Evolutionary conservation across 1,140 invertebrate species (phyloP).

Genomic region (Oryzaephilus surinamensis): DNA sequence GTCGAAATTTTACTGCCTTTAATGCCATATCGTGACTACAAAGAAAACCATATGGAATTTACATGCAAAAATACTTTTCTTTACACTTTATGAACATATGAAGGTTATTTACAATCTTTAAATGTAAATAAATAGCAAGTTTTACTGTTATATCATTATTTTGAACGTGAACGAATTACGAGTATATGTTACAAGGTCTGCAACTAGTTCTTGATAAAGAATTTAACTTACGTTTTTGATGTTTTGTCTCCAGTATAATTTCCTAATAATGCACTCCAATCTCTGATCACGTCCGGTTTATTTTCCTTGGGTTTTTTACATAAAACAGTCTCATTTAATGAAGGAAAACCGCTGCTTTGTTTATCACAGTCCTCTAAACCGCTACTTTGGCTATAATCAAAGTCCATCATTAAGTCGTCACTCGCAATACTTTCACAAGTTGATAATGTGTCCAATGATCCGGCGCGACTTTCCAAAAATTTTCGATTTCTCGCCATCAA

Average conservation of each 20-base stretch:
- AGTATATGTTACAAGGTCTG: neutral
- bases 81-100: no score
- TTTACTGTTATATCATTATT: neutral
- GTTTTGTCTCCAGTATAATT: constrained; percentile 10
- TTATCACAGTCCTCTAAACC: constrained; percentile 57
- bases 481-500: constrained; percentile 27
- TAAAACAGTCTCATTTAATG: constrained; percentile 15
- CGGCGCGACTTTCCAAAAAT: constrained; percentile 17
- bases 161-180: neutral
- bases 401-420: constrained; percentile 76
- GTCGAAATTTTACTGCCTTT: no score
- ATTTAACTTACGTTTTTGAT: constrained; percentile 12
- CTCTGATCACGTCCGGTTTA: constrained; percentile 7
- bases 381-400: constrained; percentile 59
- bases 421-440: constrained; percentile 68
- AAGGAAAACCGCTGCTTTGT: constrained; percentile 34
- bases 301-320: constrained; percentile 4
- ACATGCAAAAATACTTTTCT: neutral
- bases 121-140: constrained; percentile 3
- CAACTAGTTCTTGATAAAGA: no score
- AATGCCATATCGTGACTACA: no score
- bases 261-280: constrained; percentile 17
- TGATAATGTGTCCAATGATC: constrained; percentile 57
- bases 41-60: neutral
- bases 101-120: no score